Evolutionary conservation across 2,888 invertebrate species (phyloP).

Genomic region (Drosophila suboccidentalis): DNA sequence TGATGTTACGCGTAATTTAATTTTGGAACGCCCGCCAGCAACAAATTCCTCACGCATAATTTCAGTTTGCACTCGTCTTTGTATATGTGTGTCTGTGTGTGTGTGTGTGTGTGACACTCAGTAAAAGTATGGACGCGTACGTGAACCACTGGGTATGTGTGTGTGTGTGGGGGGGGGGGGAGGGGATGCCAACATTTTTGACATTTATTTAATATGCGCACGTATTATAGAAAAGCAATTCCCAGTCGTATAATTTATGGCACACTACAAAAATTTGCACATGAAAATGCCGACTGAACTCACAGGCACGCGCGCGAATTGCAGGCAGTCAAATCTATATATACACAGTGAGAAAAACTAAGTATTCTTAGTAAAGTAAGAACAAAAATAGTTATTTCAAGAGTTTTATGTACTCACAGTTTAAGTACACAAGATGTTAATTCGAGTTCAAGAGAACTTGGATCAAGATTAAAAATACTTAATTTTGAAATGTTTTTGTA

Average conservation of each 20-base stretch:
- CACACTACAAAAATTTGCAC: constrained; percentile 82
- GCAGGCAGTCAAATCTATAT: constrained; percentile 31
- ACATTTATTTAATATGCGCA: constrained; percentile 82
- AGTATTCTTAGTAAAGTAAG: too few relatives aligned
- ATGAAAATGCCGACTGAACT: constrained; percentile 65
- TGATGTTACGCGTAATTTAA: constrained; percentile 81
- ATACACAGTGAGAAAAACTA: neutral
- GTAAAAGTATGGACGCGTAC: constrained; percentile 19
- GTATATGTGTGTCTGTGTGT: constrained; percentile 5
- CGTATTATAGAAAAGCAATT: constrained; percentile 82
- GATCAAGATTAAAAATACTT: too few relatives aligned
- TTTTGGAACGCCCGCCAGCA: constrained; percentile 65
- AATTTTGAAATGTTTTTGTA: too few relatives aligned
- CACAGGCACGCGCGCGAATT: constrained; percentile 39
- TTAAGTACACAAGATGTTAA: too few relatives aligned
- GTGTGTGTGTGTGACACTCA: constrained; percentile 9
- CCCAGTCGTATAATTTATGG: constrained; percentile 81
- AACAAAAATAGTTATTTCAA: too few relatives aligned
- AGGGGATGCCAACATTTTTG: constrained; percentile 70
- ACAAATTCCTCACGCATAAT: constrained; percentile 70
- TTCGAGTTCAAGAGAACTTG: too few relatives aligned
- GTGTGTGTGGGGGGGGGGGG: constrained; percentile 8
- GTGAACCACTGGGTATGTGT: constrained; percentile 17
- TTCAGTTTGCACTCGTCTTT: constrained; percentile 49
- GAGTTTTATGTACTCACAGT: too few relatives aligned